Percentiles rank a stretch among this genome's conserved stretches.
phyloP scores from a whole-genome alignment of 2,888 invertebrate genomes.

The Clivina fossor region DNA sequence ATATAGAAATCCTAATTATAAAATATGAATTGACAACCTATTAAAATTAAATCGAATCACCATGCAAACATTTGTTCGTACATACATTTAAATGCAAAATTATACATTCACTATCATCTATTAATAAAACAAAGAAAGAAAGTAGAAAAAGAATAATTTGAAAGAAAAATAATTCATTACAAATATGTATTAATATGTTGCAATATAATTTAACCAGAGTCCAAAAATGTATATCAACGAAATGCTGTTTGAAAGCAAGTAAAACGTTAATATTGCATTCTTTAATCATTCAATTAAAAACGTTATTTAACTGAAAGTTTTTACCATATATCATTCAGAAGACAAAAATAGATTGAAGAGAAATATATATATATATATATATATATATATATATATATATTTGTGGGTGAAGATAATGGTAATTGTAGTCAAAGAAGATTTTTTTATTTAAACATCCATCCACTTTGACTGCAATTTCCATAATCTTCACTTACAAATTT shows the following conservation, averaged over 20 bases:
- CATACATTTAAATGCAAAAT: slow-evolving; percentile 14
- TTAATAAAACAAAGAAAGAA: slow-evolving; percentile 10
- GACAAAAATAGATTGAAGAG: slow-evolving; percentile 6
- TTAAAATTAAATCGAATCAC: too few relatives aligned
- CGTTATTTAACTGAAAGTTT: slow-evolving; percentile 4
- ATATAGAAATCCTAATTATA: too few relatives aligned
- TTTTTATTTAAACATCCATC: too few relatives aligned
- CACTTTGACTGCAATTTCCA: too few relatives aligned
- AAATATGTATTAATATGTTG: not conserved
- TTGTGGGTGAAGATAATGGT: slow-evolving; percentile 1
- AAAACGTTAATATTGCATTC: slow-evolving; percentile 26
- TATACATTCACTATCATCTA: slow-evolving; percentile 16
- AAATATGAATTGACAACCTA: too few relatives aligned
- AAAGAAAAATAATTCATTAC: too few relatives aligned
- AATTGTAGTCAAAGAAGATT: too few relatives aligned
- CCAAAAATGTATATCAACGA: slow-evolving; percentile 13
- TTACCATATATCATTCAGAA: slow-evolving; percentile 10
- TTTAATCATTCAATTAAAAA: slow-evolving; percentile 16
- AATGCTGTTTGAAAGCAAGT: slow-evolving; percentile 15
- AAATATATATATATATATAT: too few relatives aligned
- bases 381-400: slow-evolving; percentile 14
- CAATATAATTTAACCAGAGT: slow-evolving; percentile 10
- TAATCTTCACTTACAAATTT: too few relatives aligned
- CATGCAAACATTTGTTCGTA: slow-evolving; percentile 47
- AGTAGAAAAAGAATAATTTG: too few relatives aligned